Evolutionary conservation across 2,113 vertebrate species (phyloP), one percentile per base, ranked within the genome.

Genomic region (Pangasianodon gigas): DNA sequence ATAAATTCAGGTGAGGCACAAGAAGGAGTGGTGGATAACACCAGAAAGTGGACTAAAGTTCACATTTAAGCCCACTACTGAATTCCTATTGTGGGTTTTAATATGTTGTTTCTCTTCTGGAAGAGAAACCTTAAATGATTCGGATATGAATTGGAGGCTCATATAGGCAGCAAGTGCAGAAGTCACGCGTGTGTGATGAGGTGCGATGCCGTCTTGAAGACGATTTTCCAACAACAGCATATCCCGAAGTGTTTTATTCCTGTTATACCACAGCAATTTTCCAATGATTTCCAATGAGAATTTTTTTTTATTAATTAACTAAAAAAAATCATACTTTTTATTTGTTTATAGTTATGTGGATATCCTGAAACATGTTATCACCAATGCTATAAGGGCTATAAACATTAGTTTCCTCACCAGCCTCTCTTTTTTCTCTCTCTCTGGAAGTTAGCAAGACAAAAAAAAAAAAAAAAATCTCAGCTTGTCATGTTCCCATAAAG

Each of bases 1-100:
- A 85, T 85, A 46, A 32, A n/a, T 65, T 18, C 26, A 85, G 62
- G 60, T 67, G 84, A 67, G 26, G 60, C 21, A 46, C 58, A 44
- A 85, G 41, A 14, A 84, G 83, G 37, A 62, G 13, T n/a, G 41
- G 60, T 65, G 10, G 41, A 65, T 62, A 14, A 85, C 58, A 65
- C 8, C 37, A 14, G 24, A 65, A 46, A 56, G 52, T 83, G 52
- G 80, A 83, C 32, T 84, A 85, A 85, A 67, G 84, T 85, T 85
- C 84, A 67, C 60, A 48, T n/a, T 67, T 65, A 67, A 67, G 58
- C 84, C 44, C 21, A 62, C 56, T 58, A n/a, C 7, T 18, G 13
- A 19, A 32, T 54, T n/a, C 60, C 84, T 19, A 4, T 48, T 67
- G 37, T 48, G 60, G 60, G 60, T 67, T 37, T 44, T 67, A 67